Percentiles rank a stretch among this genome's conserved stretches.
These are phyloP conservation scores for Rattus rattus DNA, from an alignment of 2,113 vertebrate species.

Conservation along the genomic window DNA sequence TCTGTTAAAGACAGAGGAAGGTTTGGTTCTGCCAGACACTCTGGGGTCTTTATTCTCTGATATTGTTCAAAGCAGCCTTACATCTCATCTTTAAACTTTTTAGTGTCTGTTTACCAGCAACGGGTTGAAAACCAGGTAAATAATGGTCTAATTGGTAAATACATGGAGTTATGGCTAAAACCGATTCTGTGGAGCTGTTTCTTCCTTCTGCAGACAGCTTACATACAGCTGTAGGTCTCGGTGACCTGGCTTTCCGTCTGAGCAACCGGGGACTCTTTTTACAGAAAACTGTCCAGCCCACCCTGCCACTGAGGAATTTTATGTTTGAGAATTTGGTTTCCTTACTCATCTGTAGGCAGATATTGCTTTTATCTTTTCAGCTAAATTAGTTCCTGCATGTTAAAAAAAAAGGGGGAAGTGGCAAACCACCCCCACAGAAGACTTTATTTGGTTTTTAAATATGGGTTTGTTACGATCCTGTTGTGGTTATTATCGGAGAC, in stretches of 20 bases:
- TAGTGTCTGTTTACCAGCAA: background rate
- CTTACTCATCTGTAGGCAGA: constrained; percentile 69
- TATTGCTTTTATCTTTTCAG: constrained; percentile 83
- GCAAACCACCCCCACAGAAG: constrained; percentile 82
- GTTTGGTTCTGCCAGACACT: background rate
- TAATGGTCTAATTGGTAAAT: background rate
- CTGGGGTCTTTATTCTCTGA: background rate
- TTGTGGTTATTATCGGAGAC: constrained; percentile 80
- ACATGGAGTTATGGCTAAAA: background rate
- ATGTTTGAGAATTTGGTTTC: constrained; percentile 67
- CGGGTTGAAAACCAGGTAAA: constrained; percentile 18
- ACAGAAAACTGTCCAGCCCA: constrained; percentile 54
- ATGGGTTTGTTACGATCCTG: constrained; percentile 72
- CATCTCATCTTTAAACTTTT: background rate
- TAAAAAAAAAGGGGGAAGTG: constrained; percentile 80
- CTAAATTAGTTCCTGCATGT: constrained; percentile 83
- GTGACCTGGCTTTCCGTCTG: background rate
- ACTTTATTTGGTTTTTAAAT: constrained; percentile 82
- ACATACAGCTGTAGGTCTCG: background rate
- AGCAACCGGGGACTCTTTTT: constrained; percentile 13
- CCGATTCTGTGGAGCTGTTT: background rate
- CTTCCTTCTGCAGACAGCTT: background rate
- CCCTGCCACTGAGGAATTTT: constrained; percentile 1
- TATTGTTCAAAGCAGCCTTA: constrained; percentile 5
- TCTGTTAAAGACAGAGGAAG: background rate